Base-by-base conservation (phyloP, 2,113 vertebrate genomes). In the Peromyscus leucopus region DNA sequence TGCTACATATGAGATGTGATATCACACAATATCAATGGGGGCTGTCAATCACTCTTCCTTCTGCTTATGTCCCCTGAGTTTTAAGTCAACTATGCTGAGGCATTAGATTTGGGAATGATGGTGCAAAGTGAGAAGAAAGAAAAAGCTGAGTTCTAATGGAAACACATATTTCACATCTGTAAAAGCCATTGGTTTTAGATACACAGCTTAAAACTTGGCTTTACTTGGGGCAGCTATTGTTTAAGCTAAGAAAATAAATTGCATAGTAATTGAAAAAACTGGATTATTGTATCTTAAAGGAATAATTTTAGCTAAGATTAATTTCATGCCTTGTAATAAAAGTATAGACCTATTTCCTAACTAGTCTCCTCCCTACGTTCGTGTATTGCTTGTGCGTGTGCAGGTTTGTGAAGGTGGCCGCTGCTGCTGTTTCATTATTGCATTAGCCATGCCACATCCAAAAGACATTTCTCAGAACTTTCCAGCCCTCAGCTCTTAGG, bases 281-380 rank as follows among this genome's bases (percentile, higher is more conserved):
- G 39, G 65, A 59, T 86, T 84, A 63, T 28, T 93, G 31, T 0
- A 51, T 92, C 16, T 75, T 74, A 59, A 36, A 93, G 79, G 21
- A 94, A 51, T 83, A 78, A 89, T 83, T 76, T 92, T 91, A 51
- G 83, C 10, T 92, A 94, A 95, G 86, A 42, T 94, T 33, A 55
- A 31, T 55, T 36, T 92, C 79, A 67, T 72, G 7, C 6, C 63
- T 92, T 19, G 2, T 21, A 39, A 17, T 91, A 86, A 97, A 96
- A 84, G 42, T n/a, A 2, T 69, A 86, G 11, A 7, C 28, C 6
- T 83, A 5, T 24, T 7, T 59, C 0, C 16, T 33, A 65, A 65
- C 39, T 46, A 42, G 15, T 65, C 83, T 85, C 63, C 59, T 7
- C 13, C 28, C n/a, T 28, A 4, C 59, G 10, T 21, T 28, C 24